A percentile compares a stretch with the other conserved stretches of the same genome.
Conservation (phyloP, 1,140 invertebrate genomes). For the Bombus pyrosoma region DNA sequence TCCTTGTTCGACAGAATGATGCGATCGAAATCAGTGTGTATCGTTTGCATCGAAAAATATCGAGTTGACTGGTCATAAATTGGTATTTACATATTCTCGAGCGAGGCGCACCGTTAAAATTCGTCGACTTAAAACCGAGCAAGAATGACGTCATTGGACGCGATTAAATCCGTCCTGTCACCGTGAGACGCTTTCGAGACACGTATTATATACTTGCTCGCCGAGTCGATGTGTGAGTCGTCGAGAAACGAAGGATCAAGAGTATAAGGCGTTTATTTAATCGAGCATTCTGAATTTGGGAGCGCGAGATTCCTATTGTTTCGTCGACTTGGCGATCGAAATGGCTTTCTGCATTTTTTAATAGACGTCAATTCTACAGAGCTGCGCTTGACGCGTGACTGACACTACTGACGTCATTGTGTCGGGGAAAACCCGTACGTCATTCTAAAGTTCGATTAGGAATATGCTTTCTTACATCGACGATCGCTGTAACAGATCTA, state of each 20-base stretch:
- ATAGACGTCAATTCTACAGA: neutral
- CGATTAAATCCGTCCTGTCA: slow-evolving; percentile 61
- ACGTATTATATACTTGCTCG: neutral
- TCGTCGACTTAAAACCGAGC: slow-evolving; percentile 34
- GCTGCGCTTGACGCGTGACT: neutral
- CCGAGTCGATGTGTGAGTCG: slow-evolving; percentile 21
- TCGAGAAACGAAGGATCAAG: neutral
- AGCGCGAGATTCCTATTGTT: neutral
- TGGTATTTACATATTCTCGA: slow-evolving; percentile 8
- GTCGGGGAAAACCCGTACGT: slow-evolving; percentile 26
- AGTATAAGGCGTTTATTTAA: slow-evolving; percentile 12
- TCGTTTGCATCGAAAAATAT: neutral
- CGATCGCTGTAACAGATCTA: neutral
- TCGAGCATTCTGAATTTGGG: slow-evolving; percentile 19
- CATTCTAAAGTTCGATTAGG: neutral
- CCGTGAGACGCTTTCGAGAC: slow-evolving; percentile 35
- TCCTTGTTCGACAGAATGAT: neutral
- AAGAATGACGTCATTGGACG: slow-evolving; percentile 49
- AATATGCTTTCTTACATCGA: too few relatives aligned
- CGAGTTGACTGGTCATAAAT: neutral
- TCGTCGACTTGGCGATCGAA: neutral
- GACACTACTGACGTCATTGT: slow-evolving; percentile 9
- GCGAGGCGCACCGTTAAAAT: slow-evolving; percentile 37
- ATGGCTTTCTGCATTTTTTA: slow-evolving; percentile 35
- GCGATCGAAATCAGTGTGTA: neutral